These are phyloP conservation scores for Neria commutata DNA, from an alignment of 2,888 invertebrate genomes.

Conservation along the genomic window DNA sequence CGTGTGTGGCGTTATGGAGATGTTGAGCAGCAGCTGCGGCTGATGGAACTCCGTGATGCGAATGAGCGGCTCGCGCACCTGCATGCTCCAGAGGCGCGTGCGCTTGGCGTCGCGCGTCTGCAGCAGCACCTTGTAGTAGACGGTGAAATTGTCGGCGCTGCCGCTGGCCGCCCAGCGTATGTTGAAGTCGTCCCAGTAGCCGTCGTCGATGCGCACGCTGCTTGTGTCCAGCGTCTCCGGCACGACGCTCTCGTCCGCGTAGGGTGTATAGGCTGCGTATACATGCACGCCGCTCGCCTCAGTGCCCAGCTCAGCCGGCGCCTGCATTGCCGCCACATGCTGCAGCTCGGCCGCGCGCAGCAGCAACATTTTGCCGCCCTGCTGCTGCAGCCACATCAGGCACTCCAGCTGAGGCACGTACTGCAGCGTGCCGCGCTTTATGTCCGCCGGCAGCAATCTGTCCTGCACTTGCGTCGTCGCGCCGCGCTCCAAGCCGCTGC, in stretches of 20 bases:
- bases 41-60: slow-evolving; percentile 53
- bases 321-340: slow-evolving; percentile 59
- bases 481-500: slow-evolving; percentile 21
- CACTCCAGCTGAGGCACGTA: slow-evolving; percentile 67
- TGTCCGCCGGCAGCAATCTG: slow-evolving; percentile 20
- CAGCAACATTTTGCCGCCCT: slow-evolving; percentile 54
- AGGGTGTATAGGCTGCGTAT: slow-evolving; percentile 15
- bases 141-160: slow-evolving; percentile 78
- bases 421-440: slow-evolving; percentile 36
- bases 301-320: slow-evolving; percentile 73
- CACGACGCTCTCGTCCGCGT: slow-evolving; percentile 67
- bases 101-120: slow-evolving; percentile 22
- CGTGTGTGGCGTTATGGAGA: slow-evolving; percentile 80
- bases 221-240: slow-evolving; percentile 73
- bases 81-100: slow-evolving; percentile 33
- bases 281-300: slow-evolving; percentile 64
- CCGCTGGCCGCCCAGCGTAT: slow-evolving; percentile 80
- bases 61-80: slow-evolving; percentile 56
- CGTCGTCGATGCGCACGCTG: slow-evolving; percentile 71
- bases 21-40: slow-evolving; percentile 75
- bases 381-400: slow-evolving; percentile 82
- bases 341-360: slow-evolving; percentile 18
- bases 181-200: slow-evolving; percentile 81
- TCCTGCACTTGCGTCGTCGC: slow-evolving; percentile 27
- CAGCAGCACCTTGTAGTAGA: slow-evolving; percentile 70